Conservation (phyloP, 2,113 vertebrate genomes). For the Pitta sordida region DNA sequence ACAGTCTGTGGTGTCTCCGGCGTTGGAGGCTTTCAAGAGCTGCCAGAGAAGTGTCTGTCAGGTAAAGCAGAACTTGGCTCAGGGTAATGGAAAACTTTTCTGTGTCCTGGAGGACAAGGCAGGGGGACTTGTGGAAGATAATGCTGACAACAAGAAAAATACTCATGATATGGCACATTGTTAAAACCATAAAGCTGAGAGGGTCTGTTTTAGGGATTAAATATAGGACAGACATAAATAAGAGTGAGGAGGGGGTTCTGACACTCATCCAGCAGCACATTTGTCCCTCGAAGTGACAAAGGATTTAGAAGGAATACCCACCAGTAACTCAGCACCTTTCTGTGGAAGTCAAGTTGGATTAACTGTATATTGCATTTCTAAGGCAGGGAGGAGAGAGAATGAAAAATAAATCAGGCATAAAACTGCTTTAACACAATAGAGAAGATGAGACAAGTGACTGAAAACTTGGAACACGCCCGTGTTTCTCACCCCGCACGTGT, state of each 20-base stretch:
- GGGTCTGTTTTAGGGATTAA: background rate
- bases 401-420: background rate
- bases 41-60: conserved; percentile 8
- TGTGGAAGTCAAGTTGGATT: background rate
- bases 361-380: background rate
- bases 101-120: no score
- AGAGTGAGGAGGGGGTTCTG: background rate
- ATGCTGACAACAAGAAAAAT: background rate
- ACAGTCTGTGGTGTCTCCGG: background rate
- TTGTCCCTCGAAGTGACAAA: background rate
- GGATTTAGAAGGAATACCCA: background rate
- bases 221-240: no score
- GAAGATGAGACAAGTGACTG: background rate
- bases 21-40: background rate
- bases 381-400: background rate
- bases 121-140: background rate
- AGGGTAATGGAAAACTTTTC: background rate
- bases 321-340: background rate
- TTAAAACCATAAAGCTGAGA: background rate
- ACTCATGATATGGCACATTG: accelerated
- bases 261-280: background rate
- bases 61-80: background rate
- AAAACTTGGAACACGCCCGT: background rate
- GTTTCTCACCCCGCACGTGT: background rate
- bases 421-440: background rate